Evolutionary conservation across 2,888 invertebrate species (phyloP).

Genomic region (Tethea ocularis): DNA sequence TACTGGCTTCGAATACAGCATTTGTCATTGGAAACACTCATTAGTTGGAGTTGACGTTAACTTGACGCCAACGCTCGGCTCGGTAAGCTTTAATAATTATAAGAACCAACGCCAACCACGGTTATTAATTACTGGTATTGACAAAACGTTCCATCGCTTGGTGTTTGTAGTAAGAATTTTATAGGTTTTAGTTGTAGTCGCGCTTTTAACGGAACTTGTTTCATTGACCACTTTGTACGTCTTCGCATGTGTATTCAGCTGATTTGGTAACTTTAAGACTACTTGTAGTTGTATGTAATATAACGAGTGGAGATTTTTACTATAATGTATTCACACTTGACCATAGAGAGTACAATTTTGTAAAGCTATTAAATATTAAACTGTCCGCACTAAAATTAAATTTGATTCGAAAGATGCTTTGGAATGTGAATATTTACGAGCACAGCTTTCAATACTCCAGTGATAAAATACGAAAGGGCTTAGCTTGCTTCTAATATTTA

Average conservation of each 20-base stretch:
- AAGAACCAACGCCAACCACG: constrained; percentile 59
- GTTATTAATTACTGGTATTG: constrained; percentile 79
- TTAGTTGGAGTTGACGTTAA: constrained; percentile 79
- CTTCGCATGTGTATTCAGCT: background rate
- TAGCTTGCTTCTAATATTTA: constrained; percentile 20
- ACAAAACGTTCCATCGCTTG: constrained; percentile 62
- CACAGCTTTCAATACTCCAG: constrained; percentile 32
- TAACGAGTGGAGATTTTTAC: constrained; percentile 19
- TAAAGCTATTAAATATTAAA: constrained; percentile 28
- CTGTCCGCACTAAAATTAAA: constrained; percentile 27
- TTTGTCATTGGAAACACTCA: constrained; percentile 78
- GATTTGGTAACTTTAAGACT: too few relatives aligned
- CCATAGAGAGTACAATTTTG: constrained; percentile 15
- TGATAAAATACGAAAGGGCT: constrained; percentile 32
- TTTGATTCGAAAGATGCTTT: constrained; percentile 31
- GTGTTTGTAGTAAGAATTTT: constrained; percentile 51
- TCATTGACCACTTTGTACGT: background rate
- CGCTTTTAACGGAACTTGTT: constrained; percentile 23
- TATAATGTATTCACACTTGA: constrained; percentile 25
- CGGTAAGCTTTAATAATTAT: constrained; percentile 77
- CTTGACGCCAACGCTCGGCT: constrained; percentile 71
- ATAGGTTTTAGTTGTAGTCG: constrained; percentile 46
- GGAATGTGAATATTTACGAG: constrained; percentile 30
- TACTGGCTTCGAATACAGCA: constrained; percentile 63
- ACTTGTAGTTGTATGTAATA: background rate